Percentiles rank a stretch among this genome's conserved stretches.
These are phyloP conservation scores for Poecilia wingei DNA, from an alignment of 2,797 vertebrate genomes.

Conservation along the genomic window DNA sequence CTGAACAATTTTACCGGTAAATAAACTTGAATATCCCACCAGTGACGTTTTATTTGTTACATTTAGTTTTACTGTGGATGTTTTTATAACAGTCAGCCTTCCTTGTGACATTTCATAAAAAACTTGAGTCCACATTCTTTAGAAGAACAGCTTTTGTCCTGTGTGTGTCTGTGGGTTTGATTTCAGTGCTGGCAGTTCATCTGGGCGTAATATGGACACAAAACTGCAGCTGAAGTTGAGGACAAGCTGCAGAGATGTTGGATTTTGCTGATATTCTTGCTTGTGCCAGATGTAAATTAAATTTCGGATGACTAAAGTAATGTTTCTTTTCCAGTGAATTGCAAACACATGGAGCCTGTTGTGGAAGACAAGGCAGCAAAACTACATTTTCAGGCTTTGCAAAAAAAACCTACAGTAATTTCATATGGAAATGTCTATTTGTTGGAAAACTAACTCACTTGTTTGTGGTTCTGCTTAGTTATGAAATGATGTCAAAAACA, in stretches of 20 bases:
- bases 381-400: slow-evolving; percentile 38
- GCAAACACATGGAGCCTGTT: slow-evolving; percentile 28
- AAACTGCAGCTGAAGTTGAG: neutral
- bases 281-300: neutral
- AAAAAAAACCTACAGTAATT: slow-evolving; percentile 32
- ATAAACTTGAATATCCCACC: neutral
- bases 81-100: slow-evolving; percentile 21
- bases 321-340: slow-evolving; percentile 5
- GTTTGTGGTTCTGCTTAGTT: neutral
- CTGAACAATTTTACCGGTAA: neutral
- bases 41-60: neutral
- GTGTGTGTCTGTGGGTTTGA: slow-evolving; percentile 34
- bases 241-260: neutral
- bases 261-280: neutral
- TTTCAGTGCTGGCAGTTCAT: slow-evolving; percentile 35
- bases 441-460: neutral
- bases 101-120: slow-evolving; percentile 38
- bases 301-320: neutral
- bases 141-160: slow-evolving; percentile 6
- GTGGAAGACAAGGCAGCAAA: slow-evolving; percentile 38
- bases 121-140: slow-evolving; percentile 9
- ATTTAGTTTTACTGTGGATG: slow-evolving; percentile 22
- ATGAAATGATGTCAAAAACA: neutral
- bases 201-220: slow-evolving; percentile 43
- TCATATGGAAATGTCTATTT: neutral